Conservation (phyloP, 2,888 invertebrate species). For the Hirudinaria manillensis region DNA sequence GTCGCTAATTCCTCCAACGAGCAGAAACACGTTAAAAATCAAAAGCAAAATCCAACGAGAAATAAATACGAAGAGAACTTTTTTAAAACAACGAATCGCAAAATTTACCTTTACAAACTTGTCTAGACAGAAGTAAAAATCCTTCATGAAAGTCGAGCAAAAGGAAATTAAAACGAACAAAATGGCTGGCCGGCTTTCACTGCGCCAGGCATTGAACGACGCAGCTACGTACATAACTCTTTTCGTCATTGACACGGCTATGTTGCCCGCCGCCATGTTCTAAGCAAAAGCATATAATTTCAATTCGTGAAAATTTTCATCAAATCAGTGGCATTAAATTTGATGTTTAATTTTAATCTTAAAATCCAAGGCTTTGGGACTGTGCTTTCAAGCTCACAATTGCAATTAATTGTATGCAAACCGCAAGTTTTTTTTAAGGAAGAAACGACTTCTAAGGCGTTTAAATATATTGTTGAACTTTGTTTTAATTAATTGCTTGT, state of each 20-base stretch:
- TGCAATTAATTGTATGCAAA: constrained; percentile 12
- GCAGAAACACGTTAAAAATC: background rate
- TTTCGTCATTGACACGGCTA: constrained; percentile 30
- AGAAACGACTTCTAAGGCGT: constrained; percentile 3
- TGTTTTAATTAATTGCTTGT: too few relatives aligned
- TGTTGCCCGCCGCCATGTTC: constrained; percentile 29
- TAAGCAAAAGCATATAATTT: constrained; percentile 19
- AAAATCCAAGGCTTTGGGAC: background rate
- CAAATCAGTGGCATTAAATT: background rate
- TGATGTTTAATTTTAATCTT: background rate
- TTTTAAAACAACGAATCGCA: background rate
- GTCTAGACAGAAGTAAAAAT: constrained; percentile 5
- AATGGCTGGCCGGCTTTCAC: constrained; percentile 28
- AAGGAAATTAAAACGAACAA: constrained; percentile 22
- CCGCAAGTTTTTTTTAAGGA: background rate
- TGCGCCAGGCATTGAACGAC: constrained; percentile 26
- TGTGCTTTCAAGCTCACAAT: background rate
- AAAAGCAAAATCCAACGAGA: background rate
- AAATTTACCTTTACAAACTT: constrained; percentile 17
- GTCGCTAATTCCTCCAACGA: background rate
- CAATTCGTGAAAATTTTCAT: background rate
- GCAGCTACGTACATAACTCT: constrained; percentile 33
- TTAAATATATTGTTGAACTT: background rate
- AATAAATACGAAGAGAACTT: background rate
- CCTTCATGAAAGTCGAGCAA: constrained; percentile 1